A percentile compares a stretch with the other conserved stretches of the same genome.
Conservation (phyloP, 2,888 invertebrate genomes). For the Coelogynopora nodosa region DNA sequence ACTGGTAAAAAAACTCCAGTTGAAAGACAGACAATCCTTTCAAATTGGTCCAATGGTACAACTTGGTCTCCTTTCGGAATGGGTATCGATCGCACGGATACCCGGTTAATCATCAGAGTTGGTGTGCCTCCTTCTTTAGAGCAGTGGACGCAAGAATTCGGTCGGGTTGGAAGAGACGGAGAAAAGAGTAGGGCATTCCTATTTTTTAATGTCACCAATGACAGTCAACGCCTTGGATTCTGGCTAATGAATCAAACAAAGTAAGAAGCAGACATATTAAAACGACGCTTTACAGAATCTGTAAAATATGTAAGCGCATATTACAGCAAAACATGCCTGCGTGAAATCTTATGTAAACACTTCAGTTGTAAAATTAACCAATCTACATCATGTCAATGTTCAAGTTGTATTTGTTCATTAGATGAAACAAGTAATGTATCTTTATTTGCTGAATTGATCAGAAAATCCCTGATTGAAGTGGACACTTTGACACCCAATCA, state of each 20-base stretch:
- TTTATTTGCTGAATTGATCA: too few relatives aligned
- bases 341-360: neutral
- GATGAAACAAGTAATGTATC: neutral
- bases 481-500: neutral
- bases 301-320: neutral
- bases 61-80: neutral
- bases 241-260: neutral
- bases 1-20: neutral
- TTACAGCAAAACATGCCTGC: neutral
- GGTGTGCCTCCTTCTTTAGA: neutral
- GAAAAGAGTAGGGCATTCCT: neutral
- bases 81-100: neutral
- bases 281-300: neutral
- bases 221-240: neutral
- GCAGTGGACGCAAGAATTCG: neutral
- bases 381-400: neutral
- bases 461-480: too few relatives aligned
- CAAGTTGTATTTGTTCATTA: neutral
- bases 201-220: neutral
- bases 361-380: neutral
- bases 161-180: neutral
- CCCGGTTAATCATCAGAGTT: neutral
- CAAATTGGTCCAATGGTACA: neutral
- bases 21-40: neutral
- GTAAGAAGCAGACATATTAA: neutral